Evolutionary conservation across 2,113 vertebrate species (phyloP), one percentile per base, ranked within the genome.

Genomic region (Hylia prasina): DNA sequence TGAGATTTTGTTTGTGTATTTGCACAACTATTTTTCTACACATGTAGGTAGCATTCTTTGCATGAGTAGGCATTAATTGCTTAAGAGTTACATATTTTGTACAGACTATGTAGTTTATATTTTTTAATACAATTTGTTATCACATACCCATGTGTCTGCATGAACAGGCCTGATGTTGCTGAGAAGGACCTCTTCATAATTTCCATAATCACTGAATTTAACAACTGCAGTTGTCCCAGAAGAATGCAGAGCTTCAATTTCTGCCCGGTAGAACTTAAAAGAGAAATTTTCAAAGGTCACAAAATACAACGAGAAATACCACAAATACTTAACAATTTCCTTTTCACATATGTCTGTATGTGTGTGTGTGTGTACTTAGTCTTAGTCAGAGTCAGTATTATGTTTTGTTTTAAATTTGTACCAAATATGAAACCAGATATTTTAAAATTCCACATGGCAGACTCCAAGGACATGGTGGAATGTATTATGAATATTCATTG

Each of bases 131-230:
- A 97, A 97, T 94, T 95, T 97, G 75, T 97, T 95, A 89, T 97
- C 96, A 98, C 99, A 97, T 98, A 99, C 99, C 99, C 99, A 98
- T 17, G 97, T 96, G 73, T 99, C 99, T 97, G 98, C 97, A 89
- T 98, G 96, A 96, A 99, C 85, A 83, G 99, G 98, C 90, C 98
- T 99, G 97, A 99, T 99, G 98, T 99, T 99, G 96, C 99, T 98
- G 93, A 99, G 98, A 89, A 99, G 98, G 76, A 99, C 99, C 95
- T 99, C 99, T 98, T 99, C 99, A 42, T 99, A 99, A 98, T 99
- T 99, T 87, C 99, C 99, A 82, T 99, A 99, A 93, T 99, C 99
- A 82, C 98, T 98, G 97, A 99, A 99, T 50, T 99, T 99, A 92
- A 99, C 99, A 94, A 99, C 99, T 33, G 99, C 99, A 27, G 99